Base-by-base conservation (phyloP, 2,113 vertebrate species). In the Salvelinus alpinus region DNA sequence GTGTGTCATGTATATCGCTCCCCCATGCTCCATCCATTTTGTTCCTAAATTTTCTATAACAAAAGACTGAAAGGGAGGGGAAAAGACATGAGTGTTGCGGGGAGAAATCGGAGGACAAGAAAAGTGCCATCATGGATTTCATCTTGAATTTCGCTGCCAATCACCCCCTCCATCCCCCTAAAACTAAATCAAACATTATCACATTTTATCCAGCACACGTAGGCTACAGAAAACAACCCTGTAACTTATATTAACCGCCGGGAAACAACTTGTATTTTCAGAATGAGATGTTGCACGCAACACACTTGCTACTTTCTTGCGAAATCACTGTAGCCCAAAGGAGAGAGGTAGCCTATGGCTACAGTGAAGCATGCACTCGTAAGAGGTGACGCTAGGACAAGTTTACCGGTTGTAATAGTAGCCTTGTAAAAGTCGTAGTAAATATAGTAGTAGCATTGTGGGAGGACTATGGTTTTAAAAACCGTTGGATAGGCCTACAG, bases 11-110 rank as follows among this genome's bases (percentile, higher is more conserved):
- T 88, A 85, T 88, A 82, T 89, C 88, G 75, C 86, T 86, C 86
- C 82, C 81, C 79, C 81, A 87, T 84, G 87, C 89, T 91, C 91
- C 88, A 90, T 91, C 91, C 88, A 90, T 91, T 92, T 93, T 92
- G 91, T 93, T 93, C 91, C 78, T 90, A 91, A 93, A 93, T 92
- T 90, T 92, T 92, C 91, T 91, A 91, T 89, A 62, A 93, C 91
- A 94, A 93, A 93, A 93, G 92, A 94, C 92, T 89, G 51, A 54
- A 92, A 86, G 92, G 90, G 90, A 90, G 91, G 91, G 90, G 88
- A 84, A 85, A 85, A 80, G 86, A 62, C 59, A 89, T 89, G 90
- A 88, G 90, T 80, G 88, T 29, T 68, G 65, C 83, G 90, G 90
- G 84, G 82, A 70, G 84, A 80, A 18, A 54, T 54, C 51, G 51